phyloP scores from a whole-genome alignment of 1,140 invertebrate genomes.

The Caerostris darwini region DNA sequence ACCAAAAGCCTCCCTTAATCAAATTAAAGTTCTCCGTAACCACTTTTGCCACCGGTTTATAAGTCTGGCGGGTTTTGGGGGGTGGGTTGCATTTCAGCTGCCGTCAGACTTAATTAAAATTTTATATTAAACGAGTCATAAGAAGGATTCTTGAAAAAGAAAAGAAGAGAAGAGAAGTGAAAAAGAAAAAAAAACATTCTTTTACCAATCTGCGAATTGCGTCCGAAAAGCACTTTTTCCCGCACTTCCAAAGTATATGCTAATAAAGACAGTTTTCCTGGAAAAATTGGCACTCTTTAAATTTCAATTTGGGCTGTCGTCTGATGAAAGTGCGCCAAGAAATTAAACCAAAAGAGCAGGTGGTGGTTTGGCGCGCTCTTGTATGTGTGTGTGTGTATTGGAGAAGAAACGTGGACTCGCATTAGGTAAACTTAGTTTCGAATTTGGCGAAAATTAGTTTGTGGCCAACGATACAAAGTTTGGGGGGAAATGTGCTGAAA shows the following conservation, averaged over 20 bases:
- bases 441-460: constrained; percentile 45
- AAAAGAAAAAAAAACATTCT: background rate
- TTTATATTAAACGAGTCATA: constrained; percentile 31
- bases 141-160: background rate
- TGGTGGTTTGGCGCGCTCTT: too few species aligned
- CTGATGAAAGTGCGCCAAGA: constrained; percentile 39
- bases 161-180: background rate
- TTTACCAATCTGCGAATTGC: background rate
- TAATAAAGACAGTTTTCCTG: background rate
- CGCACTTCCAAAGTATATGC: background rate
- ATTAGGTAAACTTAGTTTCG: constrained; percentile 5
- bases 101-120: constrained; percentile 25
- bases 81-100: background rate
- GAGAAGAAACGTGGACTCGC: background rate
- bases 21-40: background rate
- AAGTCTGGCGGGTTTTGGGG: background rate
- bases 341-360: constrained; percentile 31
- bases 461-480: background rate
- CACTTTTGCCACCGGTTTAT: background rate
- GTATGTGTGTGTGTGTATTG: background rate
- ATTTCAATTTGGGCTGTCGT: constrained; percentile 43
- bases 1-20: constrained; percentile 4
- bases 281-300: constrained; percentile 55
- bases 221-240: background rate
- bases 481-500: background rate